phyloP scores from a whole-genome alignment of 2,797 vertebrate species.

The Ptychadena robeensis region DNA sequence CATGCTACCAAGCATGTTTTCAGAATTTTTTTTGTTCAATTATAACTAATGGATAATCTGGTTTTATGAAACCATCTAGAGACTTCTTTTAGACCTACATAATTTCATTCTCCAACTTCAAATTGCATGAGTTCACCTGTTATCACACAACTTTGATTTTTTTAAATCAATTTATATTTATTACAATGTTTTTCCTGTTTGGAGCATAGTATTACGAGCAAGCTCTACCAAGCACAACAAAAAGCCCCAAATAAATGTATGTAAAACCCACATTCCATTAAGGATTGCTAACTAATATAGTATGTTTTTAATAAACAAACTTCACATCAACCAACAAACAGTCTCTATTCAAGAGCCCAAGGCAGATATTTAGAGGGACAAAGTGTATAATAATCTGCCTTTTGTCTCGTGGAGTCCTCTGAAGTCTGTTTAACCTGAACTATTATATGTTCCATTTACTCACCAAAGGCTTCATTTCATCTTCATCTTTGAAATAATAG shows the following conservation, averaged over 20 bases:
- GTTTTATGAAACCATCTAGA: no score
- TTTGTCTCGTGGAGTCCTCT: background rate
- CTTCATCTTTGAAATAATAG: conserved; percentile 95
- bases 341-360: background rate
- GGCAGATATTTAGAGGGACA: background rate
- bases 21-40: no score
- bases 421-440: conserved; percentile 31
- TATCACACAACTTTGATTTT: no score
- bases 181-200: no score
- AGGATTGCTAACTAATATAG: background rate
- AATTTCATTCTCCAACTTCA: no score
- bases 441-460: conserved; percentile 67
- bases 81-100: no score
- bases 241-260: background rate
- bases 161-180: no score
- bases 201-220: background rate
- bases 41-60: no score
- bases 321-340: background rate
- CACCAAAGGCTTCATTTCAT: conserved; percentile 95
- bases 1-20: no score
- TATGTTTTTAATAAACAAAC: background rate
- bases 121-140: no score
- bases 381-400: background rate
- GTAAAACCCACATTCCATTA: background rate
- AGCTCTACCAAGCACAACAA: background rate